A percentile compares a stretch with the other conserved stretches of the same genome.
Evolutionary conservation across 2,888 invertebrate species (phyloP).

Genomic region (Ophion costatus): DNA sequence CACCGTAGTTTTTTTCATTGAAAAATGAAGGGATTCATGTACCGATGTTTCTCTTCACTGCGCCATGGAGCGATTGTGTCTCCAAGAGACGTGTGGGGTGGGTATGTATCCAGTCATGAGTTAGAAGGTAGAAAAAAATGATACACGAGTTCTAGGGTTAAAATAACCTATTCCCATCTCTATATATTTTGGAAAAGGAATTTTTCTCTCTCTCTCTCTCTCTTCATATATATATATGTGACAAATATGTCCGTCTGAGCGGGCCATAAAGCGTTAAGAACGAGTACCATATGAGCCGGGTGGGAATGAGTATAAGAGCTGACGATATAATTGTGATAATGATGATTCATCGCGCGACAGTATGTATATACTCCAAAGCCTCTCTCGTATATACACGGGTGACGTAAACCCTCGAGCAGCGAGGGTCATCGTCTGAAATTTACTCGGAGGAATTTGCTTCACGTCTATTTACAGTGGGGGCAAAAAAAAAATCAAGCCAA

Average conservation of each 20-base stretch:
- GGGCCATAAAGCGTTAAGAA: conserved; percentile 10
- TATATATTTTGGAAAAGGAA: too few species aligned
- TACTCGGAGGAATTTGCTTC: conserved; percentile 12
- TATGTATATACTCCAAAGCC: conserved; percentile 49
- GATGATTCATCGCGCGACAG: conserved; percentile 63
- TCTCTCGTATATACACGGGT: conserved; percentile 36
- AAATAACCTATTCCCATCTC: too few species aligned
- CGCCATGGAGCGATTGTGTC: too few species aligned
- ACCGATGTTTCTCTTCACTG: too few species aligned
- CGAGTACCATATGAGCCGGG: conserved; percentile 35
- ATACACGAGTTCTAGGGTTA: too few species aligned
- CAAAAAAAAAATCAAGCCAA: neutral
- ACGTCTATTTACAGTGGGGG: conserved; percentile 20
- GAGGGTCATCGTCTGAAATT: conserved; percentile 43
- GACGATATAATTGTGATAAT: conserved; percentile 58
- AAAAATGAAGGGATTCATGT: too few species aligned
- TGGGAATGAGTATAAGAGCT: conserved; percentile 36
- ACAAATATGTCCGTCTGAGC: conserved; percentile 1
- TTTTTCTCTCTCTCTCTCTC: neutral
- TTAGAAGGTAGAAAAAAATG: too few species aligned
- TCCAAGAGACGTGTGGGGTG: too few species aligned
- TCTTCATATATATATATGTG: neutral
- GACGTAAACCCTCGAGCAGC: conserved; percentile 60
- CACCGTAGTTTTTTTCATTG: too few species aligned
- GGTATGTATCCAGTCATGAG: too few species aligned